These are phyloP conservation scores for Adineta ricciae DNA, from an alignment of 2,888 invertebrate species.

Conservation along the genomic window DNA sequence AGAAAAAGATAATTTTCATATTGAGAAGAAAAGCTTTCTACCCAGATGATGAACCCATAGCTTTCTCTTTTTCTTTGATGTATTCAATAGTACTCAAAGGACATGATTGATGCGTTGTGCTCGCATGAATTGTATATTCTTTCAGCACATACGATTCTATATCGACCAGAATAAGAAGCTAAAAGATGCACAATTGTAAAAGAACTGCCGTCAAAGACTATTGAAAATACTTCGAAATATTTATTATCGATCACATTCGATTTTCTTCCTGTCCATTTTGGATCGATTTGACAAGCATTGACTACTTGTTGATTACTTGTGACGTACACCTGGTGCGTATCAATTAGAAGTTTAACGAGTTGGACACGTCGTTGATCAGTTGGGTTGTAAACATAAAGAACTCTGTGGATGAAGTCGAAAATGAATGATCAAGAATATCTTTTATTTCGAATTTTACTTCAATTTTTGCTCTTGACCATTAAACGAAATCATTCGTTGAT, in stretches of 20 bases:
- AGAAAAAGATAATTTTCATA: neutral
- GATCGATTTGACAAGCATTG: neutral
- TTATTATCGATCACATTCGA: neutral
- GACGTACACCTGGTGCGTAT: neutral
- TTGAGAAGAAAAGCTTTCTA: neutral
- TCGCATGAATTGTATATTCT: neutral
- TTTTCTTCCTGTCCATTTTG: slow-evolving; percentile 7
- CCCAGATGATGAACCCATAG: neutral
- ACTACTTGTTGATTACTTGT: neutral
- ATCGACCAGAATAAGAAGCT: neutral
- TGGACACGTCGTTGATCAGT: slow-evolving; percentile 15
- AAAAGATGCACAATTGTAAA: neutral
- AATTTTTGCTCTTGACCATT: neutral
- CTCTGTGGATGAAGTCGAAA: neutral
- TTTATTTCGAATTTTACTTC: neutral
- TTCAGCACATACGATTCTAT: neutral
- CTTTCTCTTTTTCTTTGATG: neutral
- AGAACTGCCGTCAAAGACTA: neutral
- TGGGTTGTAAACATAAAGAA: neutral
- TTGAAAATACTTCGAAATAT: neutral
- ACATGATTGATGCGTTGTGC: neutral
- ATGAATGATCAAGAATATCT: neutral
- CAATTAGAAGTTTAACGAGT: neutral
- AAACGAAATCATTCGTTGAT: neutral
- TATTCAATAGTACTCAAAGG: neutral